Percentiles rank a stretch among this genome's conserved stretches.
phyloP scores from a whole-genome alignment of 2,113 vertebrate genomes.

The Sterrhoptilus dennistouni region DNA sequence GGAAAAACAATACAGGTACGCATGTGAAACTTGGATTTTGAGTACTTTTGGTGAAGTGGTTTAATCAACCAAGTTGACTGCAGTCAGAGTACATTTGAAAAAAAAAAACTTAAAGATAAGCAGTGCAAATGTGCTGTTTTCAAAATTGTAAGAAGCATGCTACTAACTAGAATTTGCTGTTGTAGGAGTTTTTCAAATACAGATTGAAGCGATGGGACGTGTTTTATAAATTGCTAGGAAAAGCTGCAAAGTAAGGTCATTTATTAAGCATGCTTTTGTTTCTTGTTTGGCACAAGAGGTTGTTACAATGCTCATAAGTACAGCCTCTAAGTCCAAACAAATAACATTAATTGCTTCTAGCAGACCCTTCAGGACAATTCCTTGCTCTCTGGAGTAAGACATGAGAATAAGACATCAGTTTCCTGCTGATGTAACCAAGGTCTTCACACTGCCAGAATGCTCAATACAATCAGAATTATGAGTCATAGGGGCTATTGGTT shows the following conservation, averaged over 20 bases:
- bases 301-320: not conserved
- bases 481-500: not conserved
- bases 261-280: not conserved
- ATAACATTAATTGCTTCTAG: not conserved
- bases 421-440: not conserved
- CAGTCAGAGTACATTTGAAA: not conserved
- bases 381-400: not conserved
- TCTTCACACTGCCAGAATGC: not conserved
- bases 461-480: not conserved
- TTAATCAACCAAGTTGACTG: not conserved
- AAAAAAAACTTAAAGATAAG: not conserved
- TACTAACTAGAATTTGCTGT: not conserved
- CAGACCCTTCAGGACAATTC: not conserved
- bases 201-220: not conserved
- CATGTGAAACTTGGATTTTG: not conserved
- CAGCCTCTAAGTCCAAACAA: not conserved
- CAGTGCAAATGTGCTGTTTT: not conserved
- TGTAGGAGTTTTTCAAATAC: not conserved
- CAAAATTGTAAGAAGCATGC: not conserved
- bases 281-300: not conserved
- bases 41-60: not conserved
- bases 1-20: conserved; percentile 98
- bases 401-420: not conserved
- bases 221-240: not conserved
- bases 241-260: not conserved